phyloP scores from a whole-genome alignment of 1,140 invertebrate genomes.

The Mizuhopecten yessoensis region DNA sequence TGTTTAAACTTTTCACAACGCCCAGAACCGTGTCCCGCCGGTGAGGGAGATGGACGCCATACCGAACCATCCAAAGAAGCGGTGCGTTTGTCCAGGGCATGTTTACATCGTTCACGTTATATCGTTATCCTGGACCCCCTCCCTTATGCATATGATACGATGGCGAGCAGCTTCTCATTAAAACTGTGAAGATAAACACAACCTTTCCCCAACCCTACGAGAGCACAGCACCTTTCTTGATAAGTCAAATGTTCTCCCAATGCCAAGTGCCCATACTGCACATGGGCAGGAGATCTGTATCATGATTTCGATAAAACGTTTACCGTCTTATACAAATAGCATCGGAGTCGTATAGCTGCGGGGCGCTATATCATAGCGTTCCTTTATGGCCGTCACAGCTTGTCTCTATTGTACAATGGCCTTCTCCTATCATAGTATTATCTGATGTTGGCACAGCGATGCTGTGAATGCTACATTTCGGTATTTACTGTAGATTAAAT shows the following conservation, averaged over 20 bases:
- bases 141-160: background rate
- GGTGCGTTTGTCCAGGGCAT: background rate
- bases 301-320: background rate
- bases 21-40: background rate
- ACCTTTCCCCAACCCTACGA: background rate
- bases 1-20: background rate
- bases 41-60: background rate
- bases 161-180: background rate
- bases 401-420: background rate
- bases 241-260: background rate
- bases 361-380: background rate
- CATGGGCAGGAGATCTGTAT: background rate
- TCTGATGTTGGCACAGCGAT: background rate
- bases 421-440: background rate
- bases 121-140: background rate
- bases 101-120: background rate
- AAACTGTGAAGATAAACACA: background rate
- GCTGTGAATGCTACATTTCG: background rate
- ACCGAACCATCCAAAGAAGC: background rate
- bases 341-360: background rate
- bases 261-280: background rate
- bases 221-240: background rate
- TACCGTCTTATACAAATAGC: background rate
- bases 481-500: background rate
- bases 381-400: background rate